A percentile compares a stretch with the other conserved stretches of the same genome.
phyloP scores from a whole-genome alignment of 2,113 vertebrate genomes.

The Mesoclemmys tuberculata region DNA sequence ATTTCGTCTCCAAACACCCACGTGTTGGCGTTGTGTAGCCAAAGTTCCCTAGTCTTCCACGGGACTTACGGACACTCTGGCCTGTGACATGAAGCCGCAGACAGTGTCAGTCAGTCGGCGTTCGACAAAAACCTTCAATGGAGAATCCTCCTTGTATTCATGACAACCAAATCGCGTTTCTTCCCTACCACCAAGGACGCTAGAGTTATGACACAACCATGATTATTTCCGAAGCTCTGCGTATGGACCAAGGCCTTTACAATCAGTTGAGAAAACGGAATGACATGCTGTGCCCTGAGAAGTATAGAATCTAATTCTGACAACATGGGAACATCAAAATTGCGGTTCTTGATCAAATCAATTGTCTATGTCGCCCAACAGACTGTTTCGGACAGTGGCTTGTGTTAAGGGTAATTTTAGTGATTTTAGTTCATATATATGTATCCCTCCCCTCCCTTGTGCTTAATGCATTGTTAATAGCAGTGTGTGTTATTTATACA shows the following conservation, averaged over 20 bases:
- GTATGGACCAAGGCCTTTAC: fast-evolving
- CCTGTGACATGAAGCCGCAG: fast-evolving
- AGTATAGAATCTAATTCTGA: neutral
- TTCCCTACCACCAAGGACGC: neutral
- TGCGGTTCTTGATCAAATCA: neutral
- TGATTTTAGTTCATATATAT: no score
- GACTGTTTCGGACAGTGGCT: neutral
- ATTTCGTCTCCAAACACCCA: fast-evolving
- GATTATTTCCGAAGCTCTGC: neutral
- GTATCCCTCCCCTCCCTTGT: no score
- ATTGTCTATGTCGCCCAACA: neutral
- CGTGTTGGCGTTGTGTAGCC: fast-evolving
- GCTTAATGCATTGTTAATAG: no score
- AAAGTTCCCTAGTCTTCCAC: fast-evolving
- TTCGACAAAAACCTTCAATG: neutral
- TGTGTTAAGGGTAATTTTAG: neutral
- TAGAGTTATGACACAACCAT: fast-evolving
- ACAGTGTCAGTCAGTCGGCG: neutral
- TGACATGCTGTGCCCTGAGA: neutral
- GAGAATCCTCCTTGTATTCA: neutral
- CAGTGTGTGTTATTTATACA: no score
- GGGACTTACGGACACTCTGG: neutral
- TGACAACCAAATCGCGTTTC: neutral
- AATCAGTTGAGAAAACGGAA: neutral
- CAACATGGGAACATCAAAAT: neutral